Evolutionary conservation across 2,888 invertebrate genomes (phyloP).

Genomic region (Meiosimyza platycephala): DNA sequence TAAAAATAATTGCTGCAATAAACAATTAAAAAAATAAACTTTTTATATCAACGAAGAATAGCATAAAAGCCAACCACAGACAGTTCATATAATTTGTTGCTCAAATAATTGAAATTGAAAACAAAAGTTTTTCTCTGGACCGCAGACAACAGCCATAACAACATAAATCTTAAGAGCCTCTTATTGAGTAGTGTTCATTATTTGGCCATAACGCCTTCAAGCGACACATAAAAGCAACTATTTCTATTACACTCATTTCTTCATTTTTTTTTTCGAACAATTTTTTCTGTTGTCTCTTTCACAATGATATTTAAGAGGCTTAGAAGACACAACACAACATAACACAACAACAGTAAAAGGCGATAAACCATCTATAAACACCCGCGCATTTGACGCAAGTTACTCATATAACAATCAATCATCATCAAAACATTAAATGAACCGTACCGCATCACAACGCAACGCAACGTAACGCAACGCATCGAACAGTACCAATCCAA

Average conservation of each 20-base stretch:
- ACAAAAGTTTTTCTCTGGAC: background rate
- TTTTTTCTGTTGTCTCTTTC: background rate
- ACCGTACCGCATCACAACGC: too few species aligned
- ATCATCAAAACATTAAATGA: conserved; percentile 21
- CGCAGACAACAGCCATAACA: background rate
- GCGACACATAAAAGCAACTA: conserved; percentile 1
- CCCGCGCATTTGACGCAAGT: conserved; percentile 20
- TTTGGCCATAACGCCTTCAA: conserved; percentile 26
- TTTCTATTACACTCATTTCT: background rate
- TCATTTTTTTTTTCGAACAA: background rate
- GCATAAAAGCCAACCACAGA: background rate
- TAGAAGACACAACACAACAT: background rate
- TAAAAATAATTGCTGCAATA: too few species aligned
- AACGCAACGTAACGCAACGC: too few species aligned
- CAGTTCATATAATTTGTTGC: conserved; percentile 2
- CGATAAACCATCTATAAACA: conserved; percentile 30
- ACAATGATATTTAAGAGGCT: conserved; percentile 5
- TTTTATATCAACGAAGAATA: background rate
- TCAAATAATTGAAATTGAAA: background rate
- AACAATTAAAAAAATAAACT: too few species aligned
- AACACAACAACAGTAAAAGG: conserved; percentile 1
- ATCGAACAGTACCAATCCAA: too few species aligned
- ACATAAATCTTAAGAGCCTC: conserved; percentile 13
- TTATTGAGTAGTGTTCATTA: conserved; percentile 17
- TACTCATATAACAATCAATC: conserved; percentile 30